These are phyloP conservation scores for Abscondita cerata DNA, from an alignment of 2,888 invertebrate genomes.

Conservation along the genomic window DNA sequence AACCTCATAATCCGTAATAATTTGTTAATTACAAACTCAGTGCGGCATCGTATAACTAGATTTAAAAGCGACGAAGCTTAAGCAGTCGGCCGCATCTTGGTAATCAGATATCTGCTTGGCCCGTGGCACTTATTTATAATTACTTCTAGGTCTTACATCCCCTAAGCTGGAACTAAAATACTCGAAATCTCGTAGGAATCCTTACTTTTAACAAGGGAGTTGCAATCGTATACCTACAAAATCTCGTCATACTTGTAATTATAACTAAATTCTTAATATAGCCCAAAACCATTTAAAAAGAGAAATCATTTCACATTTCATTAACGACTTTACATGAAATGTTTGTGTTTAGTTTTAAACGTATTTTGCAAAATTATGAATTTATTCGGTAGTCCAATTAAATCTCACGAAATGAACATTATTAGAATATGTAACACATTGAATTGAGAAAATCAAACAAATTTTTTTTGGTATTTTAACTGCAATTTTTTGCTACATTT, in stretches of 20 bases:
- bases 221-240: slow-evolving; percentile 18
- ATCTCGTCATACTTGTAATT: slow-evolving; percentile 23
- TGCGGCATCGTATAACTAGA: slow-evolving; percentile 57
- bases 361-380: too few relatives aligned
- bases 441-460: too few relatives aligned
- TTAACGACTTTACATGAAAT: too few relatives aligned
- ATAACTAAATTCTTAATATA: slow-evolving; percentile 14
- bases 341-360: too few relatives aligned
- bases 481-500: too few relatives aligned
- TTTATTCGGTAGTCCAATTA: too few relatives aligned
- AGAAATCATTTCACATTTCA: slow-evolving; percentile 4
- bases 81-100: slow-evolving; percentile 52
- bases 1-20: slow-evolving; percentile 50
- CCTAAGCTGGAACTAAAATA: slow-evolving; percentile 31
- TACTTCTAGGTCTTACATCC: slow-evolving; percentile 53
- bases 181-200: slow-evolving; percentile 30
- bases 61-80: slow-evolving; percentile 58
- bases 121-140: slow-evolving; percentile 58
- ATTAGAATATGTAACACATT: too few relatives aligned
- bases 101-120: slow-evolving; percentile 58
- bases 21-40: slow-evolving; percentile 59
- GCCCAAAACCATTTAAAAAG: slow-evolving; percentile 11
- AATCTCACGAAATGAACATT: too few relatives aligned
- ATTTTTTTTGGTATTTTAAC: too few relatives aligned
- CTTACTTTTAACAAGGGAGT: slow-evolving; percentile 28